These are phyloP conservation scores for Hipposideros larvatus DNA, from an alignment of 2,797 vertebrate species.

Conservation along the genomic window DNA sequence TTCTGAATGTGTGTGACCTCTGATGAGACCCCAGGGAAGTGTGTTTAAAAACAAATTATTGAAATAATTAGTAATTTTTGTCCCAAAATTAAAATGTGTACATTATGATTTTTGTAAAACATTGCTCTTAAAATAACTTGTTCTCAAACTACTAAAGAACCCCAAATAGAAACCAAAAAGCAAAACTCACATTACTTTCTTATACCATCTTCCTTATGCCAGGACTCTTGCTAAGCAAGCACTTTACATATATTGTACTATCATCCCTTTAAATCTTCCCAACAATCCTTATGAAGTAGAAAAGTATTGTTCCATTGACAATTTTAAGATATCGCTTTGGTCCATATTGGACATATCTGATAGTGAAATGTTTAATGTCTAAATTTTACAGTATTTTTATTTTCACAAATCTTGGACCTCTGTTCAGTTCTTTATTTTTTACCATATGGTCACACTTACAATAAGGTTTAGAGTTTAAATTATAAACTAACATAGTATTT, in stretches of 20 bases:
- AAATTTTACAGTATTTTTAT: constrained; percentile 26
- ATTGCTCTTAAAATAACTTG: constrained; percentile 18
- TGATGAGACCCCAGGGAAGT: neutral
- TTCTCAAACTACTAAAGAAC: neutral
- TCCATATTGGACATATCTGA: neutral
- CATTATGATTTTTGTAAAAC: constrained; percentile 30
- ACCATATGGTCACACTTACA: neutral
- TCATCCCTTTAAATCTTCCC: constrained; percentile 1
- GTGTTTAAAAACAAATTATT: neutral
- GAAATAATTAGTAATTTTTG: constrained; percentile 18
- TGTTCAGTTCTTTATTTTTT: neutral
- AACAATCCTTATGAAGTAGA: neutral
- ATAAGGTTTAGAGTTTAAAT: constrained; percentile 18
- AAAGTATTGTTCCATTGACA: neutral
- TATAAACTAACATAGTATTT: constrained; percentile 12
- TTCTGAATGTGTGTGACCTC: neutral
- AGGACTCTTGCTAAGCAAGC: neutral
- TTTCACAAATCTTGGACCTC: neutral
- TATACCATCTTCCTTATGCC: neutral
- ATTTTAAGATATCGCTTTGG: constrained; percentile 19
- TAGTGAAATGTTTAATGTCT: neutral
- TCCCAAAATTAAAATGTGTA: neutral
- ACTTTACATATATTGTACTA: neutral
- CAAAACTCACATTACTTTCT: neutral
- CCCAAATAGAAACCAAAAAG: neutral